Conservation (phyloP, 2,888 invertebrate genomes). For the Auanema freiburgensis region DNA sequence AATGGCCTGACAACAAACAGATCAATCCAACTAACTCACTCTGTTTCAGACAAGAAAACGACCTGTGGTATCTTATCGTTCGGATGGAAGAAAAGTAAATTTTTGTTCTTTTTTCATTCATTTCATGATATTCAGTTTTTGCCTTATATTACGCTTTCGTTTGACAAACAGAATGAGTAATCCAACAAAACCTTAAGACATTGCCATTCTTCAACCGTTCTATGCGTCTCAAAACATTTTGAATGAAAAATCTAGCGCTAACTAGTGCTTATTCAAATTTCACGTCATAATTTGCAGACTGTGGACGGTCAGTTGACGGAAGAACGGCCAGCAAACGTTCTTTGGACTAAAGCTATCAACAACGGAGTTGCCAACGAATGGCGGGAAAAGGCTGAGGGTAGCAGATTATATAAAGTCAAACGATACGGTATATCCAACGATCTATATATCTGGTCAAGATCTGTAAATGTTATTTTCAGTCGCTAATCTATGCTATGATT, state of each 20-base stretch:
- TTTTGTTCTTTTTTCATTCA: background rate
- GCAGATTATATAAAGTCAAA: constrained; percentile 30
- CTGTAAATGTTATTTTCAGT: constrained; percentile 26
- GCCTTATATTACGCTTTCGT: background rate
- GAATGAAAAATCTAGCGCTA: no score
- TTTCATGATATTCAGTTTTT: background rate
- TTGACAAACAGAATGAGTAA: background rate
- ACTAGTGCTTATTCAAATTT: no score
- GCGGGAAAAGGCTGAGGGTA: constrained; percentile 35
- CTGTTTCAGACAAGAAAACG: constrained; percentile 32
- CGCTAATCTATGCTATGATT: constrained; percentile 31
- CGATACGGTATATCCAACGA: constrained; percentile 28
- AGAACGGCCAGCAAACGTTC: constrained; percentile 21
- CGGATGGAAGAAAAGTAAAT: constrained; percentile 34
- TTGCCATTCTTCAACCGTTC: no score
- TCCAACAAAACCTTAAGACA: no score
- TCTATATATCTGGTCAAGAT: background rate
- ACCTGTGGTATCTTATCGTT: constrained; percentile 33
- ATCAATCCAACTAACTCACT: background rate
- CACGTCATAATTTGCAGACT: constrained; percentile 19
- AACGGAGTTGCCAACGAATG: constrained; percentile 43
- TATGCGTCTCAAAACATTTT: no score
- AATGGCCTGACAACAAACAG: no score
- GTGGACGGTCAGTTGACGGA: constrained; percentile 23
- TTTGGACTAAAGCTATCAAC: constrained; percentile 43